Percentiles rank a stretch among this genome's conserved stretches.
phyloP scores from a whole-genome alignment of 2,113 vertebrate genomes.

The Apus apus region DNA sequence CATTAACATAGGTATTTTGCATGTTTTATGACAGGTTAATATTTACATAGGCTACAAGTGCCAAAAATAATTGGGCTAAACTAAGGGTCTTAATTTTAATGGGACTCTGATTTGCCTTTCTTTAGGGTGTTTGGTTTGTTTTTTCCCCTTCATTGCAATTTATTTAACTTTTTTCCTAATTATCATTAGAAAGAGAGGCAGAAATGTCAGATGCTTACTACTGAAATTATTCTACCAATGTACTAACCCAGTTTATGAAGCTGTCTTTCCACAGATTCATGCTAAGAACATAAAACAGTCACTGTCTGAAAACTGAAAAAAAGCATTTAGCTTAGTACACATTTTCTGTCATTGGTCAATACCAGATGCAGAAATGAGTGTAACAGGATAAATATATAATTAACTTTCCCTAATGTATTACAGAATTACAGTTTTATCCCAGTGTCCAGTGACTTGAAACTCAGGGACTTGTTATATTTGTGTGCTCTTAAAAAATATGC shows the following conservation, averaged over 20 bases:
- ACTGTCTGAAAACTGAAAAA: background rate
- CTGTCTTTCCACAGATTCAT: background rate
- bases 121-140: background rate
- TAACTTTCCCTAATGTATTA: background rate
- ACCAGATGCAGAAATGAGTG: background rate
- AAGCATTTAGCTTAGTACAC: background rate
- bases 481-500: background rate
- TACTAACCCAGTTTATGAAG: background rate
- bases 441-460: background rate
- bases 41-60: constrained; percentile 38
- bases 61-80: constrained; percentile 44
- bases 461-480: background rate
- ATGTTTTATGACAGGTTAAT: constrained; percentile 50
- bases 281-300: background rate
- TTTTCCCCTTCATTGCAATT: background rate
- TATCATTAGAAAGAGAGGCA: background rate
- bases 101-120: background rate
- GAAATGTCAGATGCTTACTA: background rate
- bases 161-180: background rate
- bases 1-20: background rate
- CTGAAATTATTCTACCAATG: background rate
- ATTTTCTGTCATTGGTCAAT: background rate
- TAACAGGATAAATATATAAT: background rate
- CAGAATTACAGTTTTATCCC: background rate
- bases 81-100: constrained; percentile 7